These are phyloP conservation scores for Eretmochelys imbricata DNA, from an alignment of 2,113 vertebrate species.

Conservation along the genomic window DNA sequence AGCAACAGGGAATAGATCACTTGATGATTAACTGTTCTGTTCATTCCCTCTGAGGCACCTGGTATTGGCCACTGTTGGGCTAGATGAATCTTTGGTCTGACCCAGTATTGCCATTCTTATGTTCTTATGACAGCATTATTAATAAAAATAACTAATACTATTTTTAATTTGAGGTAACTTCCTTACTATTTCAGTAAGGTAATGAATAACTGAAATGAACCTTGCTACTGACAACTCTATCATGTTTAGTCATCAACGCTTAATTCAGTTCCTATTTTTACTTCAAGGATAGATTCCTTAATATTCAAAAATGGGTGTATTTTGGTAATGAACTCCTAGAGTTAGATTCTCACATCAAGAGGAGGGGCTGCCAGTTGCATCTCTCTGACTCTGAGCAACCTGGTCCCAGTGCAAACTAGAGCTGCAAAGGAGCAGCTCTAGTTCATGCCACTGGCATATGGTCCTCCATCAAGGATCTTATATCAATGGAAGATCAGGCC, in stretches of 20 bases:
- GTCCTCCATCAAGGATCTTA: not conserved
- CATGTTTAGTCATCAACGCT: not conserved
- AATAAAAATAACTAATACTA: too few relatives aligned
- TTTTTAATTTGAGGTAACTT: not conserved
- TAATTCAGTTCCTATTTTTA: too few relatives aligned
- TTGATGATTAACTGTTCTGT: too few relatives aligned
- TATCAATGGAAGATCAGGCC: not conserved
- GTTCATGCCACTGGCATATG: not conserved
- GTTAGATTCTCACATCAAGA: not conserved
- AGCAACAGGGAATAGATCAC: too few relatives aligned
- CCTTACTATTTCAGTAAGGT: not conserved
- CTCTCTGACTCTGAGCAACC: not conserved
- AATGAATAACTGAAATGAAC: not conserved
- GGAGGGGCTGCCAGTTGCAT: not conserved
- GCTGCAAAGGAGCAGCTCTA: not conserved
- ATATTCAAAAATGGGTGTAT: not conserved
- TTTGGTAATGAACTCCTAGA: not conserved
- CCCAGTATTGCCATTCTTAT: too few relatives aligned
- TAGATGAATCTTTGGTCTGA: too few relatives aligned
- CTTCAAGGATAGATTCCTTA: not conserved
- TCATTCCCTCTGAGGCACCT: too few relatives aligned
- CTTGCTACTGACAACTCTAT: not conserved
- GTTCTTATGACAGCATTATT: too few relatives aligned
- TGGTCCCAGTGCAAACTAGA: not conserved
- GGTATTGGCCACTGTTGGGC: too few relatives aligned